A percentile compares a stretch with the other conserved stretches of the same genome.
Evolutionary conservation across 2,797 vertebrate species (phyloP).

Genomic region (Lophotriccus pileatus): DNA sequence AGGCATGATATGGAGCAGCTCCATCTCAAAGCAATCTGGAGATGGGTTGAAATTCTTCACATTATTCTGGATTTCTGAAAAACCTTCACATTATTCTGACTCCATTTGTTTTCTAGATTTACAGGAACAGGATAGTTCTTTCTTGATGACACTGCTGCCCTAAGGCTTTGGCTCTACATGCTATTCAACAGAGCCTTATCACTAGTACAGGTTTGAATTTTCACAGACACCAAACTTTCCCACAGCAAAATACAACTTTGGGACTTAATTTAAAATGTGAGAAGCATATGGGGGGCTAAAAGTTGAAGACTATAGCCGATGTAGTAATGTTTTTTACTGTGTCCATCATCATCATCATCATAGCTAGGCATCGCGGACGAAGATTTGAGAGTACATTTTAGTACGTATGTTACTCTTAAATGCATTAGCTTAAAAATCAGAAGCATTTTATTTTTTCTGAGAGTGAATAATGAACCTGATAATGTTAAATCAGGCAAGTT

Average conservation of each 20-base stretch:
- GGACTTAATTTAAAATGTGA: neutral
- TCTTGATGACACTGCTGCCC: neutral
- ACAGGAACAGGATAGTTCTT: neutral
- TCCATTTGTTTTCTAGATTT: neutral
- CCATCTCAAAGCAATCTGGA: neutral
- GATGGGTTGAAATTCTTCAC: neutral
- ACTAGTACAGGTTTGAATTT: neutral
- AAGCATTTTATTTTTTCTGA: neutral
- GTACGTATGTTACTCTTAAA: neutral
- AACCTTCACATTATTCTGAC: neutral
- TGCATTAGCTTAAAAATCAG: neutral
- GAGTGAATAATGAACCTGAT: neutral
- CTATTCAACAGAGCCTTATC: neutral
- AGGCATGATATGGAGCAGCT: neutral
- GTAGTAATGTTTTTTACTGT: neutral
- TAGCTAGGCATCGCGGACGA: too few relatives aligned
- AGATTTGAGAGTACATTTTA: neutral
- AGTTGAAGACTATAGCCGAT: neutral
- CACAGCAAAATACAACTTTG: neutral
- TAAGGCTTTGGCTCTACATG: neutral
- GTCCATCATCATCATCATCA: neutral
- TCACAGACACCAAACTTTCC: neutral
- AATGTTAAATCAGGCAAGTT: neutral
- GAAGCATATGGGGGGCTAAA: neutral
- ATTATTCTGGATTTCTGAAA: neutral